These are phyloP conservation scores for Drosophila subpulchrella DNA, from an alignment of 1,140 invertebrate species.

Conservation along the genomic window DNA sequence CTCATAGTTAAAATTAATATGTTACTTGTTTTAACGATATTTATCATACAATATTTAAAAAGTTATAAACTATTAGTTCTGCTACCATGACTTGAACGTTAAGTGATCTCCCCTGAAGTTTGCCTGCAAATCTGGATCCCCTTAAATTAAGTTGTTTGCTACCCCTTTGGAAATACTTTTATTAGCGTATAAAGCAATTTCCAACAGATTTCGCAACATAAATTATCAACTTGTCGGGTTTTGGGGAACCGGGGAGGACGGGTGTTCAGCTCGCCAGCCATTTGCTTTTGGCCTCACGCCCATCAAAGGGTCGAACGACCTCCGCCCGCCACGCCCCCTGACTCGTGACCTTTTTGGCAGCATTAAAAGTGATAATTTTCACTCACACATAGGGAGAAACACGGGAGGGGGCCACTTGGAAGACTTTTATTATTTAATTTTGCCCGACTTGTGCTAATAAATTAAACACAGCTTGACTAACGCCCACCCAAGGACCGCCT, in stretches of 20 bases:
- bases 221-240: conserved; percentile 58
- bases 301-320: conserved; percentile 34
- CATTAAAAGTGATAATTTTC: conserved; percentile 80
- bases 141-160: conserved; percentile 59
- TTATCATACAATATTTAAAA: background rate
- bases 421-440: conserved; percentile 81
- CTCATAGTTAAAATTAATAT: too few relatives aligned
- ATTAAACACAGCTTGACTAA: conserved; percentile 63
- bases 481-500: conserved; percentile 38
- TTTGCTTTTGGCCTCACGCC: conserved; percentile 50
- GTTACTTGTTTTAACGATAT: too few relatives aligned
- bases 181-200: conserved; percentile 72
- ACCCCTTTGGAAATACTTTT: conserved; percentile 51
- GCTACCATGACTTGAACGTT: background rate
- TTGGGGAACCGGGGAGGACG: background rate
- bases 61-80: background rate
- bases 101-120: conserved; percentile 8
- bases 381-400: conserved; percentile 30
- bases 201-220: conserved; percentile 72
- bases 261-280: conserved; percentile 16
- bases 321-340: conserved; percentile 5
- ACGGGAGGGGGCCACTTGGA: conserved; percentile 50
- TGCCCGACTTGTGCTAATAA: conserved; percentile 65
- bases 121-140: conserved; percentile 7
- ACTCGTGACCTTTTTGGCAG: conserved; percentile 78